Evolutionary conservation across 2,888 invertebrate species (phyloP).

Genomic region (Agrilus biguttatus): DNA sequence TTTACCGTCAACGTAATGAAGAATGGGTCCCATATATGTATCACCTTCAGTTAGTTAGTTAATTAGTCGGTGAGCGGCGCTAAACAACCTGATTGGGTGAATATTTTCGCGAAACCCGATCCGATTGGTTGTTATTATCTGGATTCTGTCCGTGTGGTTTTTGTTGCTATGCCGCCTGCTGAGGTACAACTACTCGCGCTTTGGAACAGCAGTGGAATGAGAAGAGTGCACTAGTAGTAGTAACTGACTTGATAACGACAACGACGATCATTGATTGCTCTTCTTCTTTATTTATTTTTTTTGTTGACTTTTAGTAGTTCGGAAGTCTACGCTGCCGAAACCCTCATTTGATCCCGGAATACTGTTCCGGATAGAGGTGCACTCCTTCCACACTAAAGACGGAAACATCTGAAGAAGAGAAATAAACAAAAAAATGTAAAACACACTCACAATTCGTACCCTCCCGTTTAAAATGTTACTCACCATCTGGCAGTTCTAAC

Average conservation of each 20-base stretch:
- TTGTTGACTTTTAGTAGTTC: not conserved
- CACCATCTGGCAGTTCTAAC: conserved; percentile 85
- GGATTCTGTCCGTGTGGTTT: too few relatives aligned
- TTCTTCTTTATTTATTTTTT: not conserved
- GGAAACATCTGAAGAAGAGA: conserved; percentile 71
- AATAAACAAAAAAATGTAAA: too few relatives aligned
- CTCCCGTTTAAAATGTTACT: conserved; percentile 21
- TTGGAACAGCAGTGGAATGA: conserved; percentile 12
- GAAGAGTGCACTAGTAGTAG: not conserved
- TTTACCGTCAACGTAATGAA: too few relatives aligned
- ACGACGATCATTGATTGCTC: too few relatives aligned
- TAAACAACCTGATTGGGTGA: too few relatives aligned
- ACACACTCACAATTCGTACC: not conserved
- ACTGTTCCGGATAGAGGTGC: conserved; percentile 67
- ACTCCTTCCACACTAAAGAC: conserved; percentile 93
- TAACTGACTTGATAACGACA: too few relatives aligned
- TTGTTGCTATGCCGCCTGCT: too few relatives aligned
- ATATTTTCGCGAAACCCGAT: too few relatives aligned
- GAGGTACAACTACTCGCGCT: conserved; percentile 4
- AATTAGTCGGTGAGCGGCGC: too few relatives aligned
- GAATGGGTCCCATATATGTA: too few relatives aligned
- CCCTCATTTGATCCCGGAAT: conserved; percentile 28
- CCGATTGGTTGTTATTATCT: too few relatives aligned
- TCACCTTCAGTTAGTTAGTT: too few relatives aligned
- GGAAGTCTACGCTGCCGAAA: not conserved